These are phyloP conservation scores for Aphelenchoides fujianensis DNA, from an alignment of 1,140 invertebrate species.

Conservation along the genomic window DNA sequence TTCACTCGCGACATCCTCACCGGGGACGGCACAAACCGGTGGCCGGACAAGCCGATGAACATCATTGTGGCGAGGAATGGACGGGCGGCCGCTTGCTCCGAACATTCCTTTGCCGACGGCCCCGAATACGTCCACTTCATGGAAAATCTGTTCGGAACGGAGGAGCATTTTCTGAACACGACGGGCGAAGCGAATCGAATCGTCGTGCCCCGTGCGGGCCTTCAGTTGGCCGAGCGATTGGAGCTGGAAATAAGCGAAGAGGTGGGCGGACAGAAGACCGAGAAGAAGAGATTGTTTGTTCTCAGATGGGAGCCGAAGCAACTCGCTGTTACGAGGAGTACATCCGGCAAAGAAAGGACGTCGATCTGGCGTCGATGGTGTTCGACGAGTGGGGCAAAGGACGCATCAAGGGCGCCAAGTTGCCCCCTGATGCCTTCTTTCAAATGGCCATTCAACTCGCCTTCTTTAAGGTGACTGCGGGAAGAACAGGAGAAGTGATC, in stretches of 20 bases:
- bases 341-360: slow-evolving; percentile 16
- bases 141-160: slow-evolving; percentile 43
- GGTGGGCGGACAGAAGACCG: background rate
- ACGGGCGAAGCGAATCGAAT: background rate
- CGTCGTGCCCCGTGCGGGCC: background rate
- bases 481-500: no score
- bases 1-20: slow-evolving; percentile 70
- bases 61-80: slow-evolving; percentile 96
- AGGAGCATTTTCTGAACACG: slow-evolving; percentile 33
- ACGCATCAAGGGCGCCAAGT: slow-evolving; percentile 63
- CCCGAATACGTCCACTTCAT: slow-evolving; percentile 45
- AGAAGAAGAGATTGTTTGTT: slow-evolving; percentile 3
- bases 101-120: slow-evolving; percentile 76
- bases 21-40: slow-evolving; percentile 87
- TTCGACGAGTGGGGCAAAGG: slow-evolving; percentile 47
- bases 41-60: slow-evolving; percentile 91
- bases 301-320: slow-evolving; percentile 37
- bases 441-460: slow-evolving; percentile 65
- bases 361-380: slow-evolving; percentile 42
- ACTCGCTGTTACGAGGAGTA: slow-evolving; percentile 34
- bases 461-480: slow-evolving; percentile 36
- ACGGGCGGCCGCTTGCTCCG: slow-evolving; percentile 67
- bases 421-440: slow-evolving; percentile 66
- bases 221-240: slow-evolving; percentile 6
- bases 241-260: background rate